A percentile compares a stretch with the other conserved stretches of the same genome.
Conservation (phyloP, 2,113 vertebrate species). For the chimpanzee (Pan troglodytes) region NHGRI_mPanTro3-v2.1_pri NC_072403.2:51953501-51954000, state of each 20-base stretch:
- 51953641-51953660: not conserved
- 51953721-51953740: no score
- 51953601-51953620: not conserved
- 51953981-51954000: not conserved
- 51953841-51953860: not conserved
- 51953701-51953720: not conserved
- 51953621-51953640: not conserved
- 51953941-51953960: not conserved
- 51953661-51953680: accelerated
- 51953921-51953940: not conserved
- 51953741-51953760: not conserved
- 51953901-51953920: not conserved
- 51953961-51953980: not conserved
- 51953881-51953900: not conserved
- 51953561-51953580: not conserved
- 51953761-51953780: not conserved
- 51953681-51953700: not conserved
- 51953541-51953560: not conserved
- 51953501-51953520: not conserved
- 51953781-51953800: not conserved
- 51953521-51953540: not conserved
- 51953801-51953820: not conserved
- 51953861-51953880: not conserved
- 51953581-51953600: not conserved
- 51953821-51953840: not conserved